phyloP scores from a whole-genome alignment of 2,113 vertebrate genomes.

The Aspidoscelis tigris region DNA sequence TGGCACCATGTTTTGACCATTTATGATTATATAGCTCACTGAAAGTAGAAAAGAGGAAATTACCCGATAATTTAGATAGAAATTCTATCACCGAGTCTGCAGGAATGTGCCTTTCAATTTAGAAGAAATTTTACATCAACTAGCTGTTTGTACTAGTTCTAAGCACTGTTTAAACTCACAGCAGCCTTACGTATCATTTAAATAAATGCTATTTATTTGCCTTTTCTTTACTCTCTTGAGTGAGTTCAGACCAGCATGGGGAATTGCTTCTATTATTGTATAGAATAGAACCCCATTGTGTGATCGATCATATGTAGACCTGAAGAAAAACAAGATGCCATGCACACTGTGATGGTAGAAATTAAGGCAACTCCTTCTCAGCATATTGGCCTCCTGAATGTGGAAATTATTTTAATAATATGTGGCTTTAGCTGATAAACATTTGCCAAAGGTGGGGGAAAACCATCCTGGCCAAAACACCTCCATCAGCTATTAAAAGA shows the following conservation, averaged over 20 bases:
- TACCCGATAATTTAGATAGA: conserved; percentile 68
- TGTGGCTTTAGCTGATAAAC: background rate
- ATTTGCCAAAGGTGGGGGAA: background rate
- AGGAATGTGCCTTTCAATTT: conserved; percentile 67
- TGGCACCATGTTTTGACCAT: conserved; percentile 63
- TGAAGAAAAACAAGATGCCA: conserved; percentile 36
- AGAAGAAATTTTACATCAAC: conserved; percentile 61
- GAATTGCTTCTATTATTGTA: conserved; percentile 44
- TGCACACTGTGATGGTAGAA: background rate
- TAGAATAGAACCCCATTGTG: conserved; percentile 33
- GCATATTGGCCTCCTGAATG: background rate
- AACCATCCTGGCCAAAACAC: background rate
- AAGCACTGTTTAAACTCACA: conserved; percentile 64
- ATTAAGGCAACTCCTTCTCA: background rate
- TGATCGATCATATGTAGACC: conserved; percentile 48
- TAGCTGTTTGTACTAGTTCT: conserved; percentile 62
- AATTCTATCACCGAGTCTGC: conserved; percentile 58
- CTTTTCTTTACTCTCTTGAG: conserved; percentile 32
- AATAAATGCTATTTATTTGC: conserved; percentile 63
- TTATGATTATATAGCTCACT: conserved; percentile 66
- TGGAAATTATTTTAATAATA: background rate
- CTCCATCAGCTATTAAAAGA: background rate
- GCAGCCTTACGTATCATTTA: conserved; percentile 56
- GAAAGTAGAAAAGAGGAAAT: conserved; percentile 63
- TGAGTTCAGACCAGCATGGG: conserved; percentile 57